Conservation (phyloP, 2,888 invertebrate genomes). For the Crossocerus cetratus region DNA sequence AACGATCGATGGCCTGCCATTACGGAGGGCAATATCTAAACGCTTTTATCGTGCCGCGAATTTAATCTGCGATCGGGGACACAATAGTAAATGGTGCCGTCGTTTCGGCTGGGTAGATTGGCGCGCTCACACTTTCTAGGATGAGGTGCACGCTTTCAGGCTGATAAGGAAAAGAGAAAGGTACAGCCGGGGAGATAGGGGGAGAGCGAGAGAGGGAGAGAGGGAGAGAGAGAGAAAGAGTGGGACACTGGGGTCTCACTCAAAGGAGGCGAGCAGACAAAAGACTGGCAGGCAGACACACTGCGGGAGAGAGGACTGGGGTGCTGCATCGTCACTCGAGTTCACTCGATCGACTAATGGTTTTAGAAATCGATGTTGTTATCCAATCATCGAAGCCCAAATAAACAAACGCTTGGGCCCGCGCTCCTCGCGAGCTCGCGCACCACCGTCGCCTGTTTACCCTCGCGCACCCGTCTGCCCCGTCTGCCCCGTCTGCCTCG, state of each 20-base stretch:
- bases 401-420: background rate
- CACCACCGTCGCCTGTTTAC: no score
- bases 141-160: no score
- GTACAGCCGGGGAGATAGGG: background rate
- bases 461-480: no score
- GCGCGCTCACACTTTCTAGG: no score
- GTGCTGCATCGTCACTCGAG: background rate
- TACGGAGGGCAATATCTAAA: background rate
- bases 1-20: background rate
- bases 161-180: slow-evolving; percentile 11
- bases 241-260: background rate
- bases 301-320: no score
- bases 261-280: background rate
- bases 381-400: background rate
- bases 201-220: background rate
- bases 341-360: slow-evolving; percentile 10
- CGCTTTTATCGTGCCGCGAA: background rate
- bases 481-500: background rate
- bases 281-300: no score
- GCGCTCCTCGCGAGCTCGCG: no score
- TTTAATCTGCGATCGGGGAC: background rate
- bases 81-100: background rate
- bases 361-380: background rate
- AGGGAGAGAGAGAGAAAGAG: background rate
- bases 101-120: background rate